Evolutionary conservation across 1,140 invertebrate species (phyloP), one percentile per base, ranked within the genome.

Genomic region (Neodiprion lecontei): DNA sequence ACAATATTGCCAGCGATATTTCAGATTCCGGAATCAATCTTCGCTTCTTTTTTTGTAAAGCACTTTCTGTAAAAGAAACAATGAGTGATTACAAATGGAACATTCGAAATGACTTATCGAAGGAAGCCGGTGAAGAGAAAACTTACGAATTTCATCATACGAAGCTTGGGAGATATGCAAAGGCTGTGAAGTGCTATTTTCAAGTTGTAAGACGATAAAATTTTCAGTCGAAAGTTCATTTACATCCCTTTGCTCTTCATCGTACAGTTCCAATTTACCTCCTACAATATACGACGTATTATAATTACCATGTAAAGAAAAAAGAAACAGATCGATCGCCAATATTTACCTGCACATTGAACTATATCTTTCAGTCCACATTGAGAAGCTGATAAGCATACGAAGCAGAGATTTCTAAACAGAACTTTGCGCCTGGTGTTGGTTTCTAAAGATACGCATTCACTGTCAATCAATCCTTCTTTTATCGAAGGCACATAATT

Each of bases 11-110:
- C 66, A 92, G 86, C 10, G 92, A 92, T 74, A 94, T 91, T 81
- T 94, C 93, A 9, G 90, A 89, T 84, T 94, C 92, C 69, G 91
- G 89, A 74, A 94, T 89, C 61, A 91, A 79, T 72, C 92, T 89
- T 75, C 90, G 89, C 8, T 61, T 61, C 11, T 17, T 61, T 61
- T 61, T 5, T 61, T 61, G 5, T 9, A 61, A 61, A 1, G 85
- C 88, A 72, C 88, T 88, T 49, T 78, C 85, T 74, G 89, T 89
- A 74, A 91, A 81, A 73, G 86, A 86, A 48, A 84, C 86, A 80
- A 84, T 75, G 28, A 40, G 28, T 40, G 28, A 1, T 40, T 40
- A 40, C 28, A 77, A 86, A 84, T 47, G 4, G 11, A 2, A 9
- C 40, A 4, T 65, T 21, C 1, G 28, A 65, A 53, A 28, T 47